Evolutionary conservation across 1,140 invertebrate genomes (phyloP).

Genomic region (honey bee (Apis mellifera)): DNA sequence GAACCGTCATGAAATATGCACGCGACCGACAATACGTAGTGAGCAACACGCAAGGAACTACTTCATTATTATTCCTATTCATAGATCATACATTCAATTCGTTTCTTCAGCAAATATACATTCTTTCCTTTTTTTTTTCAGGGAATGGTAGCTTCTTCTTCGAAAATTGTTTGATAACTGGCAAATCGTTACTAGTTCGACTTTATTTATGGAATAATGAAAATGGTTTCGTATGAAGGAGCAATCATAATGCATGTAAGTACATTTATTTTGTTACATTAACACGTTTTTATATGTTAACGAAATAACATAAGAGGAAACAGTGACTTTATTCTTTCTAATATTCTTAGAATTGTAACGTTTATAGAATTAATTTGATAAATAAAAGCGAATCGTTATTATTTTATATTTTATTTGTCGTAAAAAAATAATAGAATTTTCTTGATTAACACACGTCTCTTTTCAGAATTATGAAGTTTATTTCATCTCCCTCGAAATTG

Average conservation of each 20-base stretch:
- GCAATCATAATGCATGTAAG: background rate
- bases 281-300: background rate
- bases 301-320: no score
- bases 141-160: background rate
- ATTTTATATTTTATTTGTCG: no score
- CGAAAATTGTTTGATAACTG: background rate
- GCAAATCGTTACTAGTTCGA: background rate
- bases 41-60: background rate
- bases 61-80: conserved; percentile 16
- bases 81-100: background rate
- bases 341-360: no score
- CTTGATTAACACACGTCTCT: no score
- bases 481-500: no score
- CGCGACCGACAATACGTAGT: background rate
- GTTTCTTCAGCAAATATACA: background rate
- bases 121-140: background rate
- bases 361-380: no score
- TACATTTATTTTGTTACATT: background rate
- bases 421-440: no score
- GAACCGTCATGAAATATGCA: conserved; percentile 4
- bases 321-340: no score
- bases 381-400: no score
- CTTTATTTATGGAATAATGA: background rate
- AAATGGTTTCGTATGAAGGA: background rate
- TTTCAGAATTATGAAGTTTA: no score